A percentile compares a stretch with the other conserved stretches of the same genome.
Conservation (phyloP, 30 jellyfish, hydroid and myxozoan genomes). For the Hydra vulgaris region DNA sequence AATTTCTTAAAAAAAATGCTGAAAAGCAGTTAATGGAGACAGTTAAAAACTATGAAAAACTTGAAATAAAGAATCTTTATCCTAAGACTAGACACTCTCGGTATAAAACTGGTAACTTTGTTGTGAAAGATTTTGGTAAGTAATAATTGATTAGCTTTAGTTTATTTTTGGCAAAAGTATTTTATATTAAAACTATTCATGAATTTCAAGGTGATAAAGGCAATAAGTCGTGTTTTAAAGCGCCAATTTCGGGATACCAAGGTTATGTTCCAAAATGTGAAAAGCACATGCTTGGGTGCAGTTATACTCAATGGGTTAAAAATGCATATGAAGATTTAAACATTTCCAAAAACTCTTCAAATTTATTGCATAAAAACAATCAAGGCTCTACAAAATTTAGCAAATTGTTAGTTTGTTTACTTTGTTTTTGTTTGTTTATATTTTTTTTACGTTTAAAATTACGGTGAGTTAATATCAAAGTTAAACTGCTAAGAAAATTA, state of each 20-base stretch:
- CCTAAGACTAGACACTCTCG: conserved; percentile 75
- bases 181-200: too few relatives aligned
- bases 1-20: conserved; percentile 21
- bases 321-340: conserved; percentile 49
- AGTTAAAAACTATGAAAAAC: conserved; percentile 35
- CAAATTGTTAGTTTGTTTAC: too few relatives aligned
- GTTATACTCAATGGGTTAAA: conserved; percentile 76
- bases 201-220: too few relatives aligned
- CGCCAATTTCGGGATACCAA: conserved; percentile 92
- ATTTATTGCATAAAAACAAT: background rate
- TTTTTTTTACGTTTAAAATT: too few relatives aligned
- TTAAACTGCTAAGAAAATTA: too few relatives aligned
- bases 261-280: conserved; percentile 80
- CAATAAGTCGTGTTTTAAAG: conserved; percentile 61
- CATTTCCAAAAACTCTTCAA: background rate
- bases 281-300: conserved; percentile 77
- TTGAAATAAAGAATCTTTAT: conserved; percentile 29
- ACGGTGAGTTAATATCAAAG: too few relatives aligned
- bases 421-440: too few relatives aligned
- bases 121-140: too few relatives aligned
- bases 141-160: too few relatives aligned
- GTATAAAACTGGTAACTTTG: too few relatives aligned
- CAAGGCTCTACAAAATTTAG: background rate
- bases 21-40: conserved; percentile 25
- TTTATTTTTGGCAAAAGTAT: too few relatives aligned